Conservation (phyloP, 2,113 vertebrate genomes). For the Glareola pratincola region DNA sequence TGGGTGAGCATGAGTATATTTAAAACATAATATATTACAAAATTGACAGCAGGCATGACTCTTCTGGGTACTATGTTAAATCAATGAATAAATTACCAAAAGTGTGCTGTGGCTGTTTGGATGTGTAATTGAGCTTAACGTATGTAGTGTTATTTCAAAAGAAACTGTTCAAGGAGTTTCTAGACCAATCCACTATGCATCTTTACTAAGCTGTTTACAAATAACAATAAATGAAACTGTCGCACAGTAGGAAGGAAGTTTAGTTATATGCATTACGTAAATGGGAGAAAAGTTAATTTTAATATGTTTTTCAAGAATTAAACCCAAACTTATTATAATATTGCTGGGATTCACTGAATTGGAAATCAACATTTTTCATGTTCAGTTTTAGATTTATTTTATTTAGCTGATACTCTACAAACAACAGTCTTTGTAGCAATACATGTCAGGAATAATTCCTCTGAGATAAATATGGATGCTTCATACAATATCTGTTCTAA, state of each 20-base stretch:
- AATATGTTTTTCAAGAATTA: slow-evolving; percentile 73
- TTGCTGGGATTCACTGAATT: slow-evolving; percentile 58
- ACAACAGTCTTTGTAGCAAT: slow-evolving; percentile 25
- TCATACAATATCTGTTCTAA: background rate
- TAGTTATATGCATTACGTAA: slow-evolving; percentile 78
- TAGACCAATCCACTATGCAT: slow-evolving; percentile 77
- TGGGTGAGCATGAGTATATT: slow-evolving; percentile 86
- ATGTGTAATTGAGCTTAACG: slow-evolving; percentile 87
- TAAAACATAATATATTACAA: slow-evolving; percentile 88
- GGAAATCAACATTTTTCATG: slow-evolving; percentile 71
- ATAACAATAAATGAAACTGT: slow-evolving; percentile 82
- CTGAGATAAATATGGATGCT: background rate
- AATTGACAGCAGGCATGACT: slow-evolving; percentile 86
- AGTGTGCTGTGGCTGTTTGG: slow-evolving; percentile 86
- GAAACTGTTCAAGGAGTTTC: slow-evolving; percentile 84
- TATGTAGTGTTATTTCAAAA: slow-evolving; percentile 86
- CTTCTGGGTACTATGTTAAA: slow-evolving; percentile 89
- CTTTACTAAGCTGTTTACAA: slow-evolving; percentile 80
- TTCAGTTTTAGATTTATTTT: slow-evolving; percentile 73
- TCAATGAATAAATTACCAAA: slow-evolving; percentile 89
- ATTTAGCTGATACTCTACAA: slow-evolving; percentile 58
- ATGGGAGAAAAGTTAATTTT: slow-evolving; percentile 78
- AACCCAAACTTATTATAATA: slow-evolving; percentile 71
- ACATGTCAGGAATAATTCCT: slow-evolving; percentile 6
- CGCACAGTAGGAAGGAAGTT: slow-evolving; percentile 80